phyloP scores from a whole-genome alignment of 2,888 invertebrate species.

The Nemotelus pantherinus region DNA sequence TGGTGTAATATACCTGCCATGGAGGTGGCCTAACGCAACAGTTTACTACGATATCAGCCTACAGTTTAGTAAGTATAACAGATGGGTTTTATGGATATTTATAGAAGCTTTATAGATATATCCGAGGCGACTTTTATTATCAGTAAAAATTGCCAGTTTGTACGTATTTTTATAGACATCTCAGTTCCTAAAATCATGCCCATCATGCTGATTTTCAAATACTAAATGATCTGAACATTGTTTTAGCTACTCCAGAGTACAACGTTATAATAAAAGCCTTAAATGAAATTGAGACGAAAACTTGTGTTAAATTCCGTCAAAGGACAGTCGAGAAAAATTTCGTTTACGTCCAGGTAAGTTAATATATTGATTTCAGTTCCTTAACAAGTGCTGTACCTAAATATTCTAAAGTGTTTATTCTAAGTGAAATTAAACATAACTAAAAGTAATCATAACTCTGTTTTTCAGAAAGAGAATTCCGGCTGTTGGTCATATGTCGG shows the following conservation, averaged over 20 bases:
- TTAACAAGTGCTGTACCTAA: neutral
- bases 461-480: neutral
- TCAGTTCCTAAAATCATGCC: no score
- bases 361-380: neutral
- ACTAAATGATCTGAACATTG: no score
- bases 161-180: no score
- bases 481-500: conserved; percentile 65
- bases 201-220: no score
- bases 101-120: no score
- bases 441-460: neutral
- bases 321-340: conserved; percentile 63
- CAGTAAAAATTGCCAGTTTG: no score
- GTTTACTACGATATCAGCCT: conserved; percentile 74
- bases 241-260: conserved; percentile 63
- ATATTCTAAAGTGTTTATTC: neutral
- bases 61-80: conserved; percentile 60
- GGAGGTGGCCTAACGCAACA: conserved; percentile 72
- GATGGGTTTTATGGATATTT: no score
- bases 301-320: conserved; percentile 77
- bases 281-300: conserved; percentile 74
- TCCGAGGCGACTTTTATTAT: no score
- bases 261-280: conserved; percentile 75
- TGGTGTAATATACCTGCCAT: conserved; percentile 68
- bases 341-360: conserved; percentile 56
- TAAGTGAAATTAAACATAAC: neutral